Conservation (phyloP, 2,113 vertebrate genomes). For the Tamias sibiricus region DNA sequence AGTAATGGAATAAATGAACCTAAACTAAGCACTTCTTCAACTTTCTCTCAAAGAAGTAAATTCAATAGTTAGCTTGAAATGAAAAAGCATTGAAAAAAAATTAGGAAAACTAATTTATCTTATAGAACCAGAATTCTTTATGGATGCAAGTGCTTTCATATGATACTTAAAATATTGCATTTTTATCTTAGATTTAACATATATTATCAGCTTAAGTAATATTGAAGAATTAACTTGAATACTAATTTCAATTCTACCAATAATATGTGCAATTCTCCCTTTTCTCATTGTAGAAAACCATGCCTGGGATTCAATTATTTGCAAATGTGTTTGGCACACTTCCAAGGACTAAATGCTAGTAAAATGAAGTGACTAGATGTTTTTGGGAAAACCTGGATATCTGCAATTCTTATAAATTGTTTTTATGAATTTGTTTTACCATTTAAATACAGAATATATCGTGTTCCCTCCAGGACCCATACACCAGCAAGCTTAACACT, state of each 20-base stretch:
- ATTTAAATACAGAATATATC: neutral
- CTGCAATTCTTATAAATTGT: neutral
- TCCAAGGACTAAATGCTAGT: constrained; percentile 81
- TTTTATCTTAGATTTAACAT: constrained; percentile 12
- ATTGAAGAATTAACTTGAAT: constrained; percentile 41
- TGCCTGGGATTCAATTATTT: constrained; percentile 90
- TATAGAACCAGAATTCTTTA: neutral
- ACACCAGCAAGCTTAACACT: neutral
- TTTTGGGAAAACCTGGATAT: neutral
- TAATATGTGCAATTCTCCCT: neutral
- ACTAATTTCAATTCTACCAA: constrained; percentile 15
- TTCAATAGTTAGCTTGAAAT: constrained; percentile 28
- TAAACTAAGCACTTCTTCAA: constrained; percentile 11
- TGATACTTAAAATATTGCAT: neutral
- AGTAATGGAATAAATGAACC: neutral
- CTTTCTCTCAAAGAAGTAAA: neutral
- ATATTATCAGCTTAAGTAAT: neutral
- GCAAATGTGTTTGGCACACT: constrained; percentile 91
- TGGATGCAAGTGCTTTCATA: neutral
- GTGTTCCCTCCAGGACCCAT: neutral
- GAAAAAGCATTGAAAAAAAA: constrained; percentile 51
- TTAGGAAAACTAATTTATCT: neutral
- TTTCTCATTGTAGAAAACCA: constrained; percentile 85
- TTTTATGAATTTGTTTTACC: neutral
- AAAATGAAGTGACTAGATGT: neutral